phyloP scores from a whole-genome alignment of 2,113 vertebrate genomes.

The Cairina moschata region DNA sequence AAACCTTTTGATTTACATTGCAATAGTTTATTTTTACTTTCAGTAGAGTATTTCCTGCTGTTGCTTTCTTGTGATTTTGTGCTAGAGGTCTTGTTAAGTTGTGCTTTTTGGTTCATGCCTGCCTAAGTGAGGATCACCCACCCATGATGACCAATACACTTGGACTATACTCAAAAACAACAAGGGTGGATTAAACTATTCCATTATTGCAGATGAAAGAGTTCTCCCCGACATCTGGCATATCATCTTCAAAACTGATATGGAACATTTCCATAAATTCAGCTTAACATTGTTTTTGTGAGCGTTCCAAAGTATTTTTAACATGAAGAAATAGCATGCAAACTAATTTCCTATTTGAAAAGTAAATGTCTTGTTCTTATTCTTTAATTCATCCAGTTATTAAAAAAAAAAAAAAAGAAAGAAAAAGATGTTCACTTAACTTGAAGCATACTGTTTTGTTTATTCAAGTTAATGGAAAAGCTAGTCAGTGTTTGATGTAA shows the following conservation, averaged over 20 bases:
- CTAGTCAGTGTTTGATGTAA: slow-evolving; percentile 57
- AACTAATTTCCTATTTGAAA: slow-evolving; percentile 69
- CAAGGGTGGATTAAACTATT: slow-evolving; percentile 73
- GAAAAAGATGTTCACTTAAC: slow-evolving; percentile 38
- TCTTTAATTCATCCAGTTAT: slow-evolving; percentile 57
- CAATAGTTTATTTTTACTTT: slow-evolving; percentile 54
- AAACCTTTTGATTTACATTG: slow-evolving; percentile 22
- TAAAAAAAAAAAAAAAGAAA: background rate
- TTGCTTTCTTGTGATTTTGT: slow-evolving; percentile 59
- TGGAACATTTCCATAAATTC: slow-evolving; percentile 58
- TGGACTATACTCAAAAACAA: slow-evolving; percentile 71
- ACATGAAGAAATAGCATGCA: slow-evolving; percentile 70
- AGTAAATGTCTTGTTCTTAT: slow-evolving; percentile 66
- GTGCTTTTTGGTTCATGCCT: slow-evolving; percentile 68
- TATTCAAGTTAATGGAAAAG: slow-evolving; percentile 69
- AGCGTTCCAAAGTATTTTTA: slow-evolving; percentile 70
- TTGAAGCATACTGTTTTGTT: slow-evolving; percentile 59
- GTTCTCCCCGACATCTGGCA: slow-evolving; percentile 58
- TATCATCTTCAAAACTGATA: slow-evolving; percentile 70
- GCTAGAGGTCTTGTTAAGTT: slow-evolving; percentile 60
- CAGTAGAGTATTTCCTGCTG: slow-evolving; percentile 54
- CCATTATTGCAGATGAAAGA: slow-evolving; percentile 74
- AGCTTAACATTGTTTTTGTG: slow-evolving; percentile 65
- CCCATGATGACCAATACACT: slow-evolving; percentile 74
- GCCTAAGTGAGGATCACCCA: slow-evolving; percentile 68